These are phyloP conservation scores for Scelioninae gen. 2 DNA, from an alignment of 2,888 invertebrate genomes.

Conservation along the genomic window DNA sequence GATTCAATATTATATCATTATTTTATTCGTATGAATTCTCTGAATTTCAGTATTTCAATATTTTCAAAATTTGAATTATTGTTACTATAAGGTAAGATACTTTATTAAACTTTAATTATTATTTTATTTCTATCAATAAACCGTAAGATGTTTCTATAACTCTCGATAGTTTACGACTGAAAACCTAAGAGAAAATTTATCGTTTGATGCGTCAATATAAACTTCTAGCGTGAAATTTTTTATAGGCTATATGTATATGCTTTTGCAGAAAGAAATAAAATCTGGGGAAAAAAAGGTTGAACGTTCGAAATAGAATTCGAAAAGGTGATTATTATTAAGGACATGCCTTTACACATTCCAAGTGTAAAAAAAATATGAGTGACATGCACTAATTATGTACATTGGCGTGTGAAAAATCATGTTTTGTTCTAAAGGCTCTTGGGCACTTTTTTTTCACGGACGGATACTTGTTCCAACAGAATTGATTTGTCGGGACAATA, in stretches of 20 bases:
- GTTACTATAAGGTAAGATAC: not conserved
- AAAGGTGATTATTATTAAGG: conserved; percentile 52
- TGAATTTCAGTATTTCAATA: too few relatives aligned
- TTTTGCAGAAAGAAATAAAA: conserved; percentile 10
- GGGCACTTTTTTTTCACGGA: conserved; percentile 31
- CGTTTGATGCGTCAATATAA: not conserved
- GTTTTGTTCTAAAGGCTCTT: conserved; percentile 45
- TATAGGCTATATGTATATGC: not conserved
- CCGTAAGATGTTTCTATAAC: not conserved
- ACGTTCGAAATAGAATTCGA: conserved; percentile 22
- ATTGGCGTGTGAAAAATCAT: conserved; percentile 54
- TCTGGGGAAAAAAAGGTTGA: conserved; percentile 2
- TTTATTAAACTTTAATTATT: not conserved
- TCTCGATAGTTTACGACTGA: not conserved
- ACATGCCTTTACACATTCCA: conserved; percentile 62
- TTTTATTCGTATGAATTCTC: too few relatives aligned
- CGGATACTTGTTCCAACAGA: conserved; percentile 52
- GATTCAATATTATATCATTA: too few relatives aligned
- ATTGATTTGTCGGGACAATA: conserved; percentile 53
- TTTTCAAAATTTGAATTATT: too few relatives aligned
- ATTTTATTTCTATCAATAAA: not conserved
- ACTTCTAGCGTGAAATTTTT: not conserved
- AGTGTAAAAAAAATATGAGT: conserved; percentile 46
- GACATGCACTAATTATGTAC: conserved; percentile 60
- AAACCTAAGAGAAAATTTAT: not conserved